phyloP scores from a whole-genome alignment of 1,140 invertebrate genomes.

The Neoseiulus cucumeris region DNA sequence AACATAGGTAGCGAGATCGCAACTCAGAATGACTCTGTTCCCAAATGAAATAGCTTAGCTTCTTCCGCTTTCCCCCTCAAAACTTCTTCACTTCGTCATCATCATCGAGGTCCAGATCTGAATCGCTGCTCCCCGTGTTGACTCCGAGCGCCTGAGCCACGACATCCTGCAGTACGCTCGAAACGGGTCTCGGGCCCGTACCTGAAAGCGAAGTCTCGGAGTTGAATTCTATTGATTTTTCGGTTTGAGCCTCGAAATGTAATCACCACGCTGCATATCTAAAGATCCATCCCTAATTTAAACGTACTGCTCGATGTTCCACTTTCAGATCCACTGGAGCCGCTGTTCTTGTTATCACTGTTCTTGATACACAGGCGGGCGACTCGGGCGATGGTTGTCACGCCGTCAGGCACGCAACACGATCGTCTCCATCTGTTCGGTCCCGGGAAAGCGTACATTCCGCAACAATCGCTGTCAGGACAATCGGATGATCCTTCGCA shows the following conservation, averaged over 20 bases:
- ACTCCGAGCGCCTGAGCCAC: conserved; percentile 5
- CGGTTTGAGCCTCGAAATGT: no score
- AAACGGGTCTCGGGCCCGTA: not conserved
- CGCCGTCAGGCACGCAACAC: conserved; percentile 3
- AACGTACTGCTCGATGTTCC: not conserved
- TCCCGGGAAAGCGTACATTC: conserved; percentile 8
- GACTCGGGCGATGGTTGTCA: not conserved
- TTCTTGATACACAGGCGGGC: not conserved
- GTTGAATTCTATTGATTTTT: not conserved
- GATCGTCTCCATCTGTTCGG: conserved; percentile 4
- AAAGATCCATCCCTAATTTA: no score
- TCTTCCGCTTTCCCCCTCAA: not conserved
- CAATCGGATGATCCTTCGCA: conserved; percentile 3
- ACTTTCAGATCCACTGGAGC: no score
- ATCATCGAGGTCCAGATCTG: not conserved
- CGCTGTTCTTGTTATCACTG: not conserved
- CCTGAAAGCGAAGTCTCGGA: not conserved
- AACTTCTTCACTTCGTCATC: not conserved
- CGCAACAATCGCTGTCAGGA: conserved; percentile 3
- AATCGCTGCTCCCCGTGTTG: not conserved
- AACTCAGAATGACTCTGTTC: no score
- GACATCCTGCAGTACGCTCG: not conserved
- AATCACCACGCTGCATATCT: no score
- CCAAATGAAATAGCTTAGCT: no score
- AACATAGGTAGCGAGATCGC: no score